phyloP scores from a whole-genome alignment of 2,888 invertebrate genomes.

The Serripes groenlandicus region DNA sequence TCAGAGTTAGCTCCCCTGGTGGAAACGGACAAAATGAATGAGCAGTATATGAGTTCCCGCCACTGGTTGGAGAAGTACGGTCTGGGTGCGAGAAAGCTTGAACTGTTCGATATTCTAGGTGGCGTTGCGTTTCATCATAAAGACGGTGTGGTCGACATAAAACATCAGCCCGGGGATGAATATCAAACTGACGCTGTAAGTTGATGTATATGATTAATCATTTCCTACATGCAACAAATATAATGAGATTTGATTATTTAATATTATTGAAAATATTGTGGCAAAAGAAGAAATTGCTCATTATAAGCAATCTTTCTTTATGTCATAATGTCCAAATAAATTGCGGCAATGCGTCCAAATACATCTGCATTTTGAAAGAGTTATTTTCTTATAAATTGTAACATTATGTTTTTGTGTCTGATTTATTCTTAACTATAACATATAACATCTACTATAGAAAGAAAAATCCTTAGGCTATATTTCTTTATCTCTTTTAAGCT shows the following conservation, averaged over 20 bases:
- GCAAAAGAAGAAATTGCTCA: conserved; percentile 5
- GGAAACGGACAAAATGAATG: conserved; percentile 69
- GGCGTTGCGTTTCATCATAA: conserved; percentile 86
- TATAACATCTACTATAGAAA: too few species aligned
- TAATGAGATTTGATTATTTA: background rate
- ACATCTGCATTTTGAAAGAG: too few species aligned
- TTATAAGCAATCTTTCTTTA: background rate
- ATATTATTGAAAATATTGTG: background rate
- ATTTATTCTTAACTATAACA: too few species aligned
- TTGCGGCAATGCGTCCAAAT: too few species aligned
- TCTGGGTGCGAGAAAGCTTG: conserved; percentile 82
- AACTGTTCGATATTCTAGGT: conserved; percentile 83
- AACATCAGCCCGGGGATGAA: conserved; percentile 76
- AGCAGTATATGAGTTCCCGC: conserved; percentile 85
- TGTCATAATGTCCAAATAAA: too few species aligned
- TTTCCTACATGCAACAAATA: too few species aligned
- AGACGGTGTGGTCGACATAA: conserved; percentile 85
- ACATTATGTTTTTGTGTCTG: too few species aligned
- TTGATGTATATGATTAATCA: background rate
- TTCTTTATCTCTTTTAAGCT: too few species aligned
- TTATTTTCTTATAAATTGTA: too few species aligned
- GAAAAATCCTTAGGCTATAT: too few species aligned
- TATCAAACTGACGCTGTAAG: conserved; percentile 85
- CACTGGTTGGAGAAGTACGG: conserved; percentile 86
- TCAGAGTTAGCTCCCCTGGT: conserved; percentile 65